Evolutionary conservation across 1,140 invertebrate species (phyloP), one percentile per base, ranked within the genome.

Genomic region (Onthophagus taurus): DNA sequence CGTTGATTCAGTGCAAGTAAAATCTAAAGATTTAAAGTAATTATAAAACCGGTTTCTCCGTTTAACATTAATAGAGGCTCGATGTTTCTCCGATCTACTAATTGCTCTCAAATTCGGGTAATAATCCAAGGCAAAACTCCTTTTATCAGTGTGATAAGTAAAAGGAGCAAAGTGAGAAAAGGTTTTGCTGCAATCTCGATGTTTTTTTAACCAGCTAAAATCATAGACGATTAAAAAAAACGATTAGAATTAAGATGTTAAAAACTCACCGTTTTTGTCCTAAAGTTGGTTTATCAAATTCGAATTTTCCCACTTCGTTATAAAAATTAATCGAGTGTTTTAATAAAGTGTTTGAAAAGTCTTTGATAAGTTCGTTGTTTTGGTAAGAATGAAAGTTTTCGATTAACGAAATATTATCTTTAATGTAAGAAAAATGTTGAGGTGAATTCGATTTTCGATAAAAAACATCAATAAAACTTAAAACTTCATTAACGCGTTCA

Each of bases 41-140:
- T 78, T 72, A 63, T 72, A 76, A 58, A 77, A 79, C 31, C 76
- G 63, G 61, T 67, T 78, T 52, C 69, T 73, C 58, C 69, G 66
- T 58, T 63, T 75, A 14, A 47, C 54, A 52, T 63, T 69, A 16
- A 46, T 60, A 29, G 65, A 60, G 4, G 68, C 66, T 49, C 75
- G 70, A 9, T 53, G 50, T 47, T 66, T 69, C 52, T 79, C 77
- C 21, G 68, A 60, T 35, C 74, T 67, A 42, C 72, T 74, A 29
- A 80, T 74, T 26, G 60, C 58, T 14, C 77, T 67, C 44, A 77
- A 65, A 1, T 53, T 48, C 2, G 77, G 63, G 62, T 76, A 72
- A 45, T 75, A 77, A 51, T 80, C 77, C 13, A 76, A 17, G 33
- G 49, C 41, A 11, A 57, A 24, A 11, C 51, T 42, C 20, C 31